phyloP scores from a whole-genome alignment of 2,113 vertebrate genomes.

The Oreotrochilus melanogaster region DNA sequence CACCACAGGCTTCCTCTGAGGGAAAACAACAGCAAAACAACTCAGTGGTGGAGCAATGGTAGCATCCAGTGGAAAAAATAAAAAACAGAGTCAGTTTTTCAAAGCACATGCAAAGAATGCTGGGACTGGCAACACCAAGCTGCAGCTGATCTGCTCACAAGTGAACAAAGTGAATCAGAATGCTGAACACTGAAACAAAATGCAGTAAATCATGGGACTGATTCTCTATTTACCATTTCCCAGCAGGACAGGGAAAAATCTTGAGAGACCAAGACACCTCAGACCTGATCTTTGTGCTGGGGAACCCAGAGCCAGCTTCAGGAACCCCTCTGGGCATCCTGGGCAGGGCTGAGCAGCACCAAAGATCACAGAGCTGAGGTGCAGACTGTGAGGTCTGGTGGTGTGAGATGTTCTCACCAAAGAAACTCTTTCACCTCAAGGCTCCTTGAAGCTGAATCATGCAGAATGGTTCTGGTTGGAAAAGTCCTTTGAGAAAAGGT shows the following conservation, averaged over 20 bases:
- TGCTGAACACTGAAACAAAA: neutral
- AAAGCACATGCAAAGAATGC: neutral
- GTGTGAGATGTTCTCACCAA: rapidly evolving
- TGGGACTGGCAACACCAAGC: neutral
- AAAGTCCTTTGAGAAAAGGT: no score
- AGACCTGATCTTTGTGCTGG: neutral
- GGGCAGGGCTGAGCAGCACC: neutral
- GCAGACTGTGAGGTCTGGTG: neutral
- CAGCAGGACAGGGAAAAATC: neutral
- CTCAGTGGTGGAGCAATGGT: neutral
- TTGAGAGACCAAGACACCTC: neutral
- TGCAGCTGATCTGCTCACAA: neutral
- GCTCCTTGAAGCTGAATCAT: neutral
- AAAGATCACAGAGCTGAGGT: neutral
- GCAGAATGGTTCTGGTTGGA: no score
- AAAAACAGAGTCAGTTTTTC: neutral
- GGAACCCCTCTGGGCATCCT: neutral
- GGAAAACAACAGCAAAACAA: neutral
- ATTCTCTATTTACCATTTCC: neutral
- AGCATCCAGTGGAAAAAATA: neutral
- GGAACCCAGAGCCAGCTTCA: neutral
- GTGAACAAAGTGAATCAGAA: neutral
- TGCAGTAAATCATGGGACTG: neutral
- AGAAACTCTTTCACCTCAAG: neutral
- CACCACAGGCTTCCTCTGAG: constrained; percentile 88